Base-by-base conservation (phyloP, 2,797 vertebrate genomes). In the Chanos chanos region DNA sequence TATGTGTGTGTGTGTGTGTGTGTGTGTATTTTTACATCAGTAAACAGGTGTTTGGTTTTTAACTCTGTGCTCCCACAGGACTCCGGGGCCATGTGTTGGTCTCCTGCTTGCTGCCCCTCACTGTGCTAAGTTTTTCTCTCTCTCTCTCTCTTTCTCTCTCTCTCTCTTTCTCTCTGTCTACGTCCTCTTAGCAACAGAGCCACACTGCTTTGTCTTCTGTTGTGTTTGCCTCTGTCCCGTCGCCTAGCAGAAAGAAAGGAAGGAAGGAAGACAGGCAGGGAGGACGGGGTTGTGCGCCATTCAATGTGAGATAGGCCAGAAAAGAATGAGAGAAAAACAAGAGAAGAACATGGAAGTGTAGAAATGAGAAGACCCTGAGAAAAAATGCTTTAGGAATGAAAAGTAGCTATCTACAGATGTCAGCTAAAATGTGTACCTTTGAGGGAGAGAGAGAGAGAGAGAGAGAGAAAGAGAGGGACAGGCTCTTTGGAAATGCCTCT, bases 191-290 rank as follows among this genome's bases (percentile, higher is more conserved):
- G 24, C 56, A 52, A 70, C 68, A 25, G 41, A 53, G 39, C 56
- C 60, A 54, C 48, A 50, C 15, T 48, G 54, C 33, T 65, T 64
- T 58, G 58, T 68, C 48, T 37, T 52, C 58, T 68, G 66, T 64
- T 53, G 61, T 69, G 59, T 72, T 69, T 69, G 49, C 59, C 50
- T 50, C 28, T 25, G 16, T 53, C 41, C 30, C 63, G 48, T 69
- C 69, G 69, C 52, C 57, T 53, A 68, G 49, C 33, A 78, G 75
- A 80, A 70, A 79, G 68, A 80, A 75, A 81, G 76, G 77, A 72
- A 74, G 80, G 16, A 55, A 73, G 70, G 62, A 75, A 70, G 63
- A 60, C 33, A 47, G 43, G 19, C 40, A 60, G 49, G 55, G 52
- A 68, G 67, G 70, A 73, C 59, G 40, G 18, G n/a, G n/a, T n/a